Evolutionary conservation across 2,888 invertebrate species (phyloP), one percentile per base, ranked within the genome.

Genomic region (Resseliella maxima): DNA sequence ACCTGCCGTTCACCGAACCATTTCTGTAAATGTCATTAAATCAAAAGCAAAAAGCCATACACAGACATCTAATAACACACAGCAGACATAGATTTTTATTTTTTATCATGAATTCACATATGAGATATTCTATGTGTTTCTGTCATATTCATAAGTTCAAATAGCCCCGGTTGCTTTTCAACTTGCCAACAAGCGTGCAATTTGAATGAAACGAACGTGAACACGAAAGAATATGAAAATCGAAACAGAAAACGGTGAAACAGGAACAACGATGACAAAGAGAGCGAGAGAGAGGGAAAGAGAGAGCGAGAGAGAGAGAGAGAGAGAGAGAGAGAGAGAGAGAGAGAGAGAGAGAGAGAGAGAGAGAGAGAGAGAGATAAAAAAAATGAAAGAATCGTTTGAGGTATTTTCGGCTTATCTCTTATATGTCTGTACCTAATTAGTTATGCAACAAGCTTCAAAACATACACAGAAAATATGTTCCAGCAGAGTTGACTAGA

Each of bases 381-480:
- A n/a, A n/a, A n/a, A n/a, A n/a, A n/a, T 41, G 41, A 41, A 41
- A 21, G 6, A 24, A 59, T 72, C 31, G n/a, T 72, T 72, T 72
- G 72, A 72, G 31, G 72, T 18, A 72, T 72, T 72, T 35, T 72
- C n/a, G 72, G 10, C 2, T 72, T 72, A 31, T 31, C 72, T 2
- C 31, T 15, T 31, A 72, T 72, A 0, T 35, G 72, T 21, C 72
- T 21, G 72, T 31, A 72, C 31, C 31, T 72, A 72, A 72, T 72
- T 72, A 72, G 72, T 72, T 35, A 72, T 72, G 59, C 59, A 59
- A 59, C 18, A 35, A 72, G 72, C 35, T 72, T 72, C 31, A 27
- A 72, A 10, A 59, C 59, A 59, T 24, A 50, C 18, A 59, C 24
- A 72, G 15, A 72, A 31, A 31, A 8, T 6, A 31, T 15, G 31